Percentiles rank a stretch among this genome's conserved stretches.
phyloP scores from a whole-genome alignment of 2,797 vertebrate species.

The Epinephelus malabaricus region DNA sequence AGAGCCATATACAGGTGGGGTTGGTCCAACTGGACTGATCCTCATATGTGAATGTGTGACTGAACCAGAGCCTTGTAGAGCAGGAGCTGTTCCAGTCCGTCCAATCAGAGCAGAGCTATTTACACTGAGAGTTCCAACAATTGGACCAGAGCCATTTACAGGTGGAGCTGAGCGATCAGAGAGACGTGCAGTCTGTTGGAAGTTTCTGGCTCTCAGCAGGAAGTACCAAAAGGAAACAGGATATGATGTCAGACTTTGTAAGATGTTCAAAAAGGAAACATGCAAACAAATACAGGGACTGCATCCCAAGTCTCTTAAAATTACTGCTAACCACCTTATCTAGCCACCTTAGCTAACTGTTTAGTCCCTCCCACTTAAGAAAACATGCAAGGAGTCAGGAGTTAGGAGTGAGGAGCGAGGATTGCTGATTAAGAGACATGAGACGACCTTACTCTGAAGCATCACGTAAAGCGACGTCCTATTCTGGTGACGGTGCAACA shows the following conservation, averaged over 20 bases:
- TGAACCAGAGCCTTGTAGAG: neutral
- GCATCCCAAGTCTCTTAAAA: neutral
- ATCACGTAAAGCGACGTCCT: too few species aligned
- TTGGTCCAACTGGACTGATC: neutral
- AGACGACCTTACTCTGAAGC: too few species aligned
- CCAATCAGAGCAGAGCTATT: too few species aligned
- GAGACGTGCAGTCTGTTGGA: neutral
- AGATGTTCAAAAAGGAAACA: constrained; percentile 50
- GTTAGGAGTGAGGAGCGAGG: too few species aligned
- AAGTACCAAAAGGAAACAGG: constrained; percentile 43
- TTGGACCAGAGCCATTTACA: neutral
- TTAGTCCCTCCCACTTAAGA: too few species aligned
- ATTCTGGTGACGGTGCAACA: too few species aligned
- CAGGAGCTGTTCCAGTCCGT: neutral
- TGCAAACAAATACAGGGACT: constrained; percentile 61
- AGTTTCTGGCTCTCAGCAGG: constrained; percentile 33
- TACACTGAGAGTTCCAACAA: too few species aligned
- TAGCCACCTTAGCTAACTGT: too few species aligned
- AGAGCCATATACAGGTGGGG: neutral
- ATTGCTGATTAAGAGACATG: too few species aligned
- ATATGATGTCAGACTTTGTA: constrained; percentile 44
- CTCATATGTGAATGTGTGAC: neutral
- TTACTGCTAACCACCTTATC: too few species aligned
- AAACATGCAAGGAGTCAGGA: too few species aligned
- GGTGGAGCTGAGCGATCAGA: neutral